A percentile compares a stretch with the other conserved stretches of the same genome.
Conservation (phyloP, 2,797 vertebrate species). For the Anguilla obscura region DNA sequence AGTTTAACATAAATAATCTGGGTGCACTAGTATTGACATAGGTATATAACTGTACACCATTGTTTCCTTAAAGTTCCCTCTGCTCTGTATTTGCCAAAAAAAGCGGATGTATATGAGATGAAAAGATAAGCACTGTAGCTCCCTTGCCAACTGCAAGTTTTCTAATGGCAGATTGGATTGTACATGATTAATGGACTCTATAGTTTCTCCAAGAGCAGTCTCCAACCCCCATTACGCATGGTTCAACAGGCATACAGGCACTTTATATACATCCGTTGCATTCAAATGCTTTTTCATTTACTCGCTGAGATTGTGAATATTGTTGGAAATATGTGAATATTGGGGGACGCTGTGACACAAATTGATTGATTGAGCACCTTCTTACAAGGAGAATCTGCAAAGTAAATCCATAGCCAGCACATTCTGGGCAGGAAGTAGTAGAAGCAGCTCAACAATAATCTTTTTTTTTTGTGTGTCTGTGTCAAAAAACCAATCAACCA, state of each 20-base stretch:
- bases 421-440: background rate
- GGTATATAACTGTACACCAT: background rate
- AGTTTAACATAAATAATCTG: background rate
- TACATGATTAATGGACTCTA: conserved; percentile 2
- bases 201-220: background rate
- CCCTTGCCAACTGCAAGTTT: background rate
- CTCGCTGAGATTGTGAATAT: background rate
- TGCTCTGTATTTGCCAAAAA: background rate
- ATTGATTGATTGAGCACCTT: background rate
- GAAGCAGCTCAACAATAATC: background rate
- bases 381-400: background rate
- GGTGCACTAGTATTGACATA: background rate
- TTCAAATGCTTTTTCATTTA: background rate
- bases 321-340: background rate
- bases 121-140: background rate
- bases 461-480: no score
- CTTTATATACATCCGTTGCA: background rate
- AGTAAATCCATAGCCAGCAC: background rate
- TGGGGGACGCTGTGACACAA: background rate
- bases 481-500: no score
- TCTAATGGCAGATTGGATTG: background rate
- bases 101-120: background rate
- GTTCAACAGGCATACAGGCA: background rate
- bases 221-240: background rate
- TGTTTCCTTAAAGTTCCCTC: background rate